phyloP scores from a whole-genome alignment of 2,888 invertebrate genomes.

The Chrysina gloriosa region DNA sequence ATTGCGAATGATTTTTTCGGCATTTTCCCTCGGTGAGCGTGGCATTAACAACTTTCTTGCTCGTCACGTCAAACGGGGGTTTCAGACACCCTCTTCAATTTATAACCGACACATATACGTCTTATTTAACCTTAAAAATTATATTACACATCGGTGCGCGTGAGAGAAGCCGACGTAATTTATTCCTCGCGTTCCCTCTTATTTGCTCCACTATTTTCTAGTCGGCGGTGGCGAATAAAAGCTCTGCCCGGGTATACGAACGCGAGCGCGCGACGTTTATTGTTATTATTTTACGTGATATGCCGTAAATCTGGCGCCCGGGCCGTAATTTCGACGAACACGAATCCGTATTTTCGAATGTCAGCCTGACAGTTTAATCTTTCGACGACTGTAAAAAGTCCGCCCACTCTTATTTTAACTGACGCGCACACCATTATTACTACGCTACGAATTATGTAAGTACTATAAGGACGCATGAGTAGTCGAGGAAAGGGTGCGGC shows the following conservation, averaged over 20 bases:
- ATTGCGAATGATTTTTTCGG: too few relatives aligned
- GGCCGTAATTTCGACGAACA: constrained; percentile 27
- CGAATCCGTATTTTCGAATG: constrained; percentile 24
- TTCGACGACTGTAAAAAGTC: constrained; percentile 9
- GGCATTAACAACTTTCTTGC: too few relatives aligned
- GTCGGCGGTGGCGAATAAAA: neutral
- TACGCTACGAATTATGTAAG: constrained; percentile 23
- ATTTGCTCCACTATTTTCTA: constrained; percentile 6
- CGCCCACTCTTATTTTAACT: neutral
- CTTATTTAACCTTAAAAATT: constrained; percentile 37
- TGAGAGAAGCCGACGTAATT: constrained; percentile 22
- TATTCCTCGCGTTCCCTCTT: constrained; percentile 16
- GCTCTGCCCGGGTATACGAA: neutral
- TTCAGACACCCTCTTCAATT: neutral
- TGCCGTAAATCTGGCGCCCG: constrained; percentile 29
- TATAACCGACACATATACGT: constrained; percentile 28
- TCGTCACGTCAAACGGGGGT: too few relatives aligned
- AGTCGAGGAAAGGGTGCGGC: too few relatives aligned
- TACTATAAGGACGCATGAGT: too few relatives aligned
- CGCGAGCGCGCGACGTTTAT: constrained; percentile 17
- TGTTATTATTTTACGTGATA: constrained; percentile 33
- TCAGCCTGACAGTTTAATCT: constrained; percentile 30
- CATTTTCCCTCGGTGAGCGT: too few relatives aligned
- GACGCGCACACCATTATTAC: neutral
- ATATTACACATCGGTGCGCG: constrained; percentile 25